These are phyloP conservation scores for Drosophila merina DNA, from an alignment of 2,888 invertebrate genomes.

Conservation along the genomic window DNA sequence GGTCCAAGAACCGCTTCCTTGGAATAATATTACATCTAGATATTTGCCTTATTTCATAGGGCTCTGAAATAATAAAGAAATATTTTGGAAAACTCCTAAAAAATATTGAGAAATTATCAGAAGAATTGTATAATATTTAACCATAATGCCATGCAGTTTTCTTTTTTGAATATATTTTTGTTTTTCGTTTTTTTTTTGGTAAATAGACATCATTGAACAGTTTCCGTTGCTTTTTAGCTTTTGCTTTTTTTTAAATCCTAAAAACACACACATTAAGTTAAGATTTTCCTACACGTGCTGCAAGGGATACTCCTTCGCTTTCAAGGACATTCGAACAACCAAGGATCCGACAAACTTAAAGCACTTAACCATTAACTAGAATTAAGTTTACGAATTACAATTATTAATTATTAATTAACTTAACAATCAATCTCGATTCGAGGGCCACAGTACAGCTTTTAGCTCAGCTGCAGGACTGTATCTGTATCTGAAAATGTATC, in stretches of 20 bases:
- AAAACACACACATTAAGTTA: constrained; percentile 58
- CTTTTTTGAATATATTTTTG: background rate
- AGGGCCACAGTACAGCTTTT: constrained; percentile 14
- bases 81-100: background rate
- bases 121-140: no score
- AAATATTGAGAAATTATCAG: background rate
- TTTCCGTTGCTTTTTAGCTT: constrained; percentile 11
- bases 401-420: constrained; percentile 55
- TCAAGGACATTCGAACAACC: constrained; percentile 15
- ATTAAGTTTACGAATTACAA: constrained; percentile 23
- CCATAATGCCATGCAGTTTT: constrained; percentile 15
- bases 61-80: background rate
- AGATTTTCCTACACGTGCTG: constrained; percentile 48
- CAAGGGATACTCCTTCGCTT: constrained; percentile 26
- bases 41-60: background rate
- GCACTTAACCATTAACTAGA: constrained; percentile 31
- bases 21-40: background rate
- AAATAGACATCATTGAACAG: constrained; percentile 23
- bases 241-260: constrained; percentile 25
- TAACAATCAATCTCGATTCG: constrained; percentile 52
- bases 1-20: background rate
- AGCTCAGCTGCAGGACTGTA: background rate
- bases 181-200: constrained; percentile 1
- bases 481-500: background rate
- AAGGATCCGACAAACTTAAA: constrained; percentile 21